Conservation (phyloP, 2,113 vertebrate genomes). For the Ceyx melanurus region DNA sequence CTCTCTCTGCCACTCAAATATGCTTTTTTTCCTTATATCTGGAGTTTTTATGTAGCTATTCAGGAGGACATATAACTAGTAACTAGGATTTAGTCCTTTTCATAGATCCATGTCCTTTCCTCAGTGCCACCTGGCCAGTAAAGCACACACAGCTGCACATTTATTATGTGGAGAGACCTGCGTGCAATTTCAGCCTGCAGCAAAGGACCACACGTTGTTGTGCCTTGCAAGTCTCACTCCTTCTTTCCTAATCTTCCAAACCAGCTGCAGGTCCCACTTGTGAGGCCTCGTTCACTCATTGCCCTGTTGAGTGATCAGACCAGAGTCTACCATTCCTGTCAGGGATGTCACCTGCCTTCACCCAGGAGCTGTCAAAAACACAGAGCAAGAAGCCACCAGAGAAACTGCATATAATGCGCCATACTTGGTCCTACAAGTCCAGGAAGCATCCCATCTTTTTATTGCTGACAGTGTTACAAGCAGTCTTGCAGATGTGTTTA, state of each 20-base stretch:
- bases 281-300: neutral
- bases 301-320: neutral
- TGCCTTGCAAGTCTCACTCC: neutral
- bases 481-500: neutral
- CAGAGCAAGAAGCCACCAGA: neutral
- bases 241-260: neutral
- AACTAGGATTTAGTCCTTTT: neutral
- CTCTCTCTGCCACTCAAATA: neutral
- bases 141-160: neutral
- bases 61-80: neutral
- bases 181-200: neutral
- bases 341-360: neutral
- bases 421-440: neutral
- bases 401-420: rapidly evolving
- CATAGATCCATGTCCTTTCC: neutral
- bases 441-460: neutral
- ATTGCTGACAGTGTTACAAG: neutral
- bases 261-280: neutral
- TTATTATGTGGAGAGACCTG: neutral
- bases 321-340: neutral
- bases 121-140: neutral
- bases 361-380: neutral
- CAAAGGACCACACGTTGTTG: neutral
- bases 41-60: neutral
- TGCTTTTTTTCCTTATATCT: neutral